These are phyloP conservation scores for Sminthurinus aureus DNA, from an alignment of 2,888 invertebrate genomes.

Conservation along the genomic window DNA sequence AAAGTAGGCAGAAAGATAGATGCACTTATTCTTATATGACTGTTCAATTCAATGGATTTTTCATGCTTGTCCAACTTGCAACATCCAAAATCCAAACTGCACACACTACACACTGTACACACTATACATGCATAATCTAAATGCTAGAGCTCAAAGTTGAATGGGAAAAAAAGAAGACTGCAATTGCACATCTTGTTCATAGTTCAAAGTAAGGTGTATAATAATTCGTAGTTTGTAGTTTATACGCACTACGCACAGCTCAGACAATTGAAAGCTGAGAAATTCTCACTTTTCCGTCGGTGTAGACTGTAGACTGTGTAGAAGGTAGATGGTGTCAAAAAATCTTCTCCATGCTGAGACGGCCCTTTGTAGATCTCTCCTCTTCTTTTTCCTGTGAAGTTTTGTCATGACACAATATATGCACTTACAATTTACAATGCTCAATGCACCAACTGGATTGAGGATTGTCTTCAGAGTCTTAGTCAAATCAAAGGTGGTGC, in stretches of 20 bases:
- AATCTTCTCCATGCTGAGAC: slow-evolving; percentile 31
- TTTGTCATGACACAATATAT: not conserved
- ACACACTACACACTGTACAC: not conserved
- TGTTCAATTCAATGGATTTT: not conserved
- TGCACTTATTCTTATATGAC: slow-evolving; percentile 2
- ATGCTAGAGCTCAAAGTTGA: not conserved
- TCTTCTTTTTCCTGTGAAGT: not conserved
- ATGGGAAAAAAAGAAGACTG: not conserved
- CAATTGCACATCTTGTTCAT: too few relatives aligned
- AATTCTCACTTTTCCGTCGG: slow-evolving; percentile 23
- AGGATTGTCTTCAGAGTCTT: not conserved
- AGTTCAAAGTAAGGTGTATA: too few relatives aligned
- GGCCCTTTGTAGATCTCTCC: slow-evolving; percentile 13
- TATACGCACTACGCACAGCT: not conserved
- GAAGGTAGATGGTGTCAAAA: slow-evolving; percentile 29
- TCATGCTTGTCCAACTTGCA: not conserved
- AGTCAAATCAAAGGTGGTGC: not conserved
- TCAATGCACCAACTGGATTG: not conserved
- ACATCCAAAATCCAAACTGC: not conserved
- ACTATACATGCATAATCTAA: not conserved
- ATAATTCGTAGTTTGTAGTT: not conserved
- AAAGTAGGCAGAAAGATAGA: slow-evolving; percentile 5
- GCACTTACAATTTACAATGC: too few relatives aligned
- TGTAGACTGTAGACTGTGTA: not conserved
- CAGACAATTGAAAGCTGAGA: slow-evolving; percentile 26